Base-by-base conservation (phyloP, 2,113 vertebrate species). In the Amphilophus citrinellus region DNA sequence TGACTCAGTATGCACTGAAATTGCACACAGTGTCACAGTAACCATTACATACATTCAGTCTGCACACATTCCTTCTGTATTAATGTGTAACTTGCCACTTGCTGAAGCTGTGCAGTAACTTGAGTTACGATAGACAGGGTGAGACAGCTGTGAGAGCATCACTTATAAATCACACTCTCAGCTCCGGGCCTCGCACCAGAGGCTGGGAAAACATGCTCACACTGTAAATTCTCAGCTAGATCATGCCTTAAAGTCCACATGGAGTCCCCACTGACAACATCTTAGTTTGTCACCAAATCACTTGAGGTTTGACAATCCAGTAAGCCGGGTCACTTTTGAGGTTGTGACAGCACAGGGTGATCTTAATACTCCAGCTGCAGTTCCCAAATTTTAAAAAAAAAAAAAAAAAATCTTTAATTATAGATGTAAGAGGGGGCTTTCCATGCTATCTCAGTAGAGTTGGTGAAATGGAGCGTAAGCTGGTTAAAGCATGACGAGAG, bases 401-500 rank as follows among this genome's bases (percentile, higher is more conserved):
- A 39, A 39, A 22, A 22, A 22, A 22, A 22, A 22, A 27, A 27
- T 59, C 20, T 37, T 76, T 78, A 76, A 77, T 77, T 61, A 44
- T 87, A 59, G 32, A 80, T 53, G 66, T 59, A 66, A 84, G 47
- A 61, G 57, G 22, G 44, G 53, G 60, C 30, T 82, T 63, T 80
- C 17, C 59, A 76, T 77, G 15, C 57, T 10, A 5, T 85, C 24
- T 84, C 75, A 60, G 27, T 56, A 32, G 85, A 83, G 88, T 77
- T 85, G 87, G 66, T 30, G 75, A 80, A 87, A 82, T 77, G 65
- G 77, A 85, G 85, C 56, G 57, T 91, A 89, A 95, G 87, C 89
- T 90, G 59, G 77, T 92, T 92, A 94, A 94, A 91, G 91, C 91
- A 89, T 91, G 88, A 91, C 83, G 56, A 87, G 76, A 87, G 59